phyloP scores from a whole-genome alignment of 2,888 invertebrate genomes.

The Magallana nippona region DNA sequence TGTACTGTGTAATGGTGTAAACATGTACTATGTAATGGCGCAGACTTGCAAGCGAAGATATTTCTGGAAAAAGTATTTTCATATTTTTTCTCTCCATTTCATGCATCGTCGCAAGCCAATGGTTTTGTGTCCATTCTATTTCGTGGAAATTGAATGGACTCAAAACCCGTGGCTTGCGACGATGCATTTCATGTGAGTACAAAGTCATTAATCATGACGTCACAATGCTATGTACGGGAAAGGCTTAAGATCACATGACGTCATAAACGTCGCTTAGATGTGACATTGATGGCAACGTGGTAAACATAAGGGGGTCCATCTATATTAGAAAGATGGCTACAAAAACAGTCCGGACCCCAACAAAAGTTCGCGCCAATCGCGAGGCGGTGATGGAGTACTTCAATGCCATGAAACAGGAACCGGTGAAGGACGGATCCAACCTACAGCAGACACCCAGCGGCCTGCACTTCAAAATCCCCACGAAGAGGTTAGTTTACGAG shows the following conservation, averaged over 20 bases:
- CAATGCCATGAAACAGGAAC: constrained; percentile 52
- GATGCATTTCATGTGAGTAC: too few relatives aligned
- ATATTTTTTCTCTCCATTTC: too few relatives aligned
- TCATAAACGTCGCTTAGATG: constrained; percentile 23
- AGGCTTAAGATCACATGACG: neutral
- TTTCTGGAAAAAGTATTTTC: too few relatives aligned
- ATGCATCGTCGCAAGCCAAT: too few relatives aligned
- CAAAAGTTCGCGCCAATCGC: constrained; percentile 55
- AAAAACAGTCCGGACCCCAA: constrained; percentile 52
- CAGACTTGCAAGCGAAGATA: too few relatives aligned
- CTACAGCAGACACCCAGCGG: constrained; percentile 38
- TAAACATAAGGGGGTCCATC: neutral
- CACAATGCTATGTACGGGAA: neutral
- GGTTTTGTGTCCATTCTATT: too few relatives aligned
- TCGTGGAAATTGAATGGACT: too few relatives aligned
- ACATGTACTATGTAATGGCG: too few relatives aligned
- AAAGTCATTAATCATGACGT: neutral
- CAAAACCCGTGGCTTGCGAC: too few relatives aligned
- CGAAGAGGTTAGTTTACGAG: constrained; percentile 36
- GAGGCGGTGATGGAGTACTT: constrained; percentile 47
- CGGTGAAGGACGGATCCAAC: constrained; percentile 46
- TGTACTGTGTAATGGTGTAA: too few relatives aligned
- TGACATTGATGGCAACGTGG: neutral
- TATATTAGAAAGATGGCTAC: neutral
- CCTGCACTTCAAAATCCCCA: constrained; percentile 26